Percentiles rank a stretch among this genome's conserved stretches.
Evolutionary conservation across 1,140 invertebrate species (phyloP).

Genomic region (Drosophila obscura): DNA sequence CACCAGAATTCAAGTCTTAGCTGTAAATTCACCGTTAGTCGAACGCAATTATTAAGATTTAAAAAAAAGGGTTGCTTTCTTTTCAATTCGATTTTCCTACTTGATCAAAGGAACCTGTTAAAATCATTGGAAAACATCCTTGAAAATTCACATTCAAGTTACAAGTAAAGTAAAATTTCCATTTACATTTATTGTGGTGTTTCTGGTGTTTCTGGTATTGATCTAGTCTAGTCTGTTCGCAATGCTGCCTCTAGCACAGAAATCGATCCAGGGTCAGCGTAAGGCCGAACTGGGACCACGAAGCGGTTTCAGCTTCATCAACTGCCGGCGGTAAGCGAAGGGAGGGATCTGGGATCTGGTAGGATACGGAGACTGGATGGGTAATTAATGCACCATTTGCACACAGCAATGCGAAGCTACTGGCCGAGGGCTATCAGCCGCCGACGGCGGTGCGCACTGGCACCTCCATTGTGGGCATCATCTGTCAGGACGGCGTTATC

Average conservation of each 20-base stretch:
- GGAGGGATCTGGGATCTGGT: too few species aligned
- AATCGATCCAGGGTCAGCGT: background rate
- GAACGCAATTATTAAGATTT: too few species aligned
- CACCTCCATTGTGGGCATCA: slow-evolving; percentile 98
- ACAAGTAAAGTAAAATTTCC: background rate
- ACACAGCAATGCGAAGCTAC: slow-evolving; percentile 92
- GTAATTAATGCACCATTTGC: background rate
- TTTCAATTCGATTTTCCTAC: too few species aligned
- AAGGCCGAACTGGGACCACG: background rate
- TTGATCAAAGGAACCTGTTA: too few species aligned
- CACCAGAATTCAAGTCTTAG: too few species aligned
- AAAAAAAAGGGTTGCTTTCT: too few species aligned
- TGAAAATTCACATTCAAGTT: too few species aligned
- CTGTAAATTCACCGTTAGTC: too few species aligned
- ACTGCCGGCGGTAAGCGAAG: slow-evolving; percentile 89
- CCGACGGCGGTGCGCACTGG: slow-evolving; percentile 97
- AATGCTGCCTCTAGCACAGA: slow-evolving; percentile 11
- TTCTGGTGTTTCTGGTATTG: background rate
- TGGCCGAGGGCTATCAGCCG: slow-evolving; percentile 90
- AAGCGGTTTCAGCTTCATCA: slow-evolving; percentile 91
- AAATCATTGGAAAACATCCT: too few species aligned
- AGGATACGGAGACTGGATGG: background rate
- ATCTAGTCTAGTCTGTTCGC: background rate
- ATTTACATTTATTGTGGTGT: background rate
- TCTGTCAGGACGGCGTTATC: slow-evolving; percentile 97